phyloP scores from a whole-genome alignment of 1,140 invertebrate genomes.

The Thaumatotibia leucotreta region DNA sequence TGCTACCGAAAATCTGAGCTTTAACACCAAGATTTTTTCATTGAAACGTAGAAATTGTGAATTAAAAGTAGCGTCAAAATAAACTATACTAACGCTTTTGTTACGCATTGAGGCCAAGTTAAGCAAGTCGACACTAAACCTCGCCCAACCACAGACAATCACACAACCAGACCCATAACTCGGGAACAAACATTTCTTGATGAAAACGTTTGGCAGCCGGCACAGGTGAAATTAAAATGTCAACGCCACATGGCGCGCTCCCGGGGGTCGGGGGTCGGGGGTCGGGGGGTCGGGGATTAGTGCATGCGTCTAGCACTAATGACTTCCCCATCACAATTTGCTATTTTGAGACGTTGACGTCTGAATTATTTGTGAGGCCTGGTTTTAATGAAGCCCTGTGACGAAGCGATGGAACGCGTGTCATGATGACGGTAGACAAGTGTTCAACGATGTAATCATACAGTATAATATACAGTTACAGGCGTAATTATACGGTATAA shows the following conservation, averaged over 20 bases:
- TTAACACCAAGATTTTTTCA: neutral
- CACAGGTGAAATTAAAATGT: constrained; percentile 11
- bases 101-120: too few relatives aligned
- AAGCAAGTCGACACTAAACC: too few relatives aligned
- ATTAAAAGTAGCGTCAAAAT: too few relatives aligned
- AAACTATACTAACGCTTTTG: too few relatives aligned
- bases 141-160: neutral
- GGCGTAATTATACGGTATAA: too few relatives aligned
- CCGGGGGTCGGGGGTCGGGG: neutral
- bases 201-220: constrained; percentile 11
- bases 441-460: too few relatives aligned
- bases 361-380: neutral
- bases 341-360: neutral
- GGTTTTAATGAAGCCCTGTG: neutral
- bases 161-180: neutral
- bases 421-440: neutral
- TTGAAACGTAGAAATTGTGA: too few relatives aligned
- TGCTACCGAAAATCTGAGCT: too few relatives aligned
- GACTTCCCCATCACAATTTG: neutral
- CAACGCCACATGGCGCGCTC: constrained; percentile 2
- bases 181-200: constrained; percentile 8
- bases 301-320: constrained; percentile 7
- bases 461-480: too few relatives aligned
- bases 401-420: neutral
- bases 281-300: constrained; percentile 9